These are phyloP conservation scores for Gymnocypris eckloni DNA, from an alignment of 2,797 vertebrate species.

Conservation along the genomic window DNA sequence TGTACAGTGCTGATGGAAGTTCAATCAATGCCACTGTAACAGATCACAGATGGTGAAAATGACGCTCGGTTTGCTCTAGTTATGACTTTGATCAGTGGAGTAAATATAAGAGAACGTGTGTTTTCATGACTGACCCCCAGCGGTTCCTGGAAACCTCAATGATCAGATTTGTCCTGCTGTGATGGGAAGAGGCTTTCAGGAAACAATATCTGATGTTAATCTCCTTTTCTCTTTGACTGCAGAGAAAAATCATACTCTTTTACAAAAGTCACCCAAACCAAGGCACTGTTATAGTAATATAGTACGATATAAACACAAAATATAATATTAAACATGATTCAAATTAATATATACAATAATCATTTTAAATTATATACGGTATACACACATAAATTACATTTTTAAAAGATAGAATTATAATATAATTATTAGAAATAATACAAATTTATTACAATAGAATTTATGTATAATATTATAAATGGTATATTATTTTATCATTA, in stretches of 20 bases:
- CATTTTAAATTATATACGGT: neutral
- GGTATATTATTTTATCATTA: neutral
- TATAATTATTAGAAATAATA: neutral
- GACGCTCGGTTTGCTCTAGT: neutral
- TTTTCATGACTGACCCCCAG: neutral
- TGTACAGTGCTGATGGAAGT: conserved; percentile 13
- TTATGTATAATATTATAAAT: neutral
- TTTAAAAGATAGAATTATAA: no score
- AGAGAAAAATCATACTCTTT: neutral
- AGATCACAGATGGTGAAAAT: neutral
- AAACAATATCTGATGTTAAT: conserved; percentile 17
- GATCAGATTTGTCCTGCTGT: conserved; percentile 11
- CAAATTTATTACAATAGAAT: neutral
- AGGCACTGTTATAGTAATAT: neutral
- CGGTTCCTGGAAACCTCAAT: conserved; percentile 29
- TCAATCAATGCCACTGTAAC: conserved; percentile 41
- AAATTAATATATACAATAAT: neutral
- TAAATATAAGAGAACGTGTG: neutral
- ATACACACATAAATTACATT: neutral
- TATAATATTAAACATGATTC: neutral
- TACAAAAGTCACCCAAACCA: neutral
- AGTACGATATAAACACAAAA: no score
- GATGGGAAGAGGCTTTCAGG: conserved; percentile 28
- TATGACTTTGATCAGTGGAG: neutral
- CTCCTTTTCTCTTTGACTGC: neutral